Conservation (phyloP, 2,888 invertebrate genomes). For the Drosophila quasianomalipes region DNA sequence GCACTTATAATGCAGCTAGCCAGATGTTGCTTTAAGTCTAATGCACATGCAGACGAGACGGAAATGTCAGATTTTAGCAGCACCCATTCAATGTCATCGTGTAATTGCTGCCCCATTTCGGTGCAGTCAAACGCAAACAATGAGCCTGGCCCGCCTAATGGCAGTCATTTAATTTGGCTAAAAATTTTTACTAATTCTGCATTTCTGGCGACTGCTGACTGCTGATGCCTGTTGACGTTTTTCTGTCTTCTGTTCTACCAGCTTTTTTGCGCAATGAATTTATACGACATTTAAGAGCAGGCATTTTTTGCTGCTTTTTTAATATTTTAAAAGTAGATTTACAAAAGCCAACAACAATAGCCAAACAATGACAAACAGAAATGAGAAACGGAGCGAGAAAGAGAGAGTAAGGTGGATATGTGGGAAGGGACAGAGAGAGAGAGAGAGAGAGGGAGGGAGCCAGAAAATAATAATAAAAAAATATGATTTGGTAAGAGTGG, state of each 20-base stretch:
- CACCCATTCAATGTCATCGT: conserved; percentile 26
- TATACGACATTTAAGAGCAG: conserved; percentile 50
- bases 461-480: conserved; percentile 54
- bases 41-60: background rate
- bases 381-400: conserved; percentile 7
- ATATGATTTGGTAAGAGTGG: conserved; percentile 38
- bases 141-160: conserved; percentile 38
- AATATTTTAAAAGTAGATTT: conserved; percentile 74
- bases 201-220: conserved; percentile 1
- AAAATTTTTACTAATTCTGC: conserved; percentile 70
- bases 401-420: background rate
- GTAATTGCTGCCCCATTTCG: conserved; percentile 50
- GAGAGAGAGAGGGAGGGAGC: background rate
- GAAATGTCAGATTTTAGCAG: conserved; percentile 3
- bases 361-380: conserved; percentile 48
- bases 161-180: conserved; percentile 74
- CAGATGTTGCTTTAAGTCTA: background rate
- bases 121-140: conserved; percentile 65
- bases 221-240: conserved; percentile 31
- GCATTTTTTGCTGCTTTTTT: conserved; percentile 47
- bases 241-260: conserved; percentile 12
- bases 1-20: background rate
- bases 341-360: conserved; percentile 40
- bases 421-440: background rate
- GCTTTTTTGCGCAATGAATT: conserved; percentile 50